Base-by-base conservation (phyloP, 2,888 invertebrate genomes). In the Smittia aterrima region DNA sequence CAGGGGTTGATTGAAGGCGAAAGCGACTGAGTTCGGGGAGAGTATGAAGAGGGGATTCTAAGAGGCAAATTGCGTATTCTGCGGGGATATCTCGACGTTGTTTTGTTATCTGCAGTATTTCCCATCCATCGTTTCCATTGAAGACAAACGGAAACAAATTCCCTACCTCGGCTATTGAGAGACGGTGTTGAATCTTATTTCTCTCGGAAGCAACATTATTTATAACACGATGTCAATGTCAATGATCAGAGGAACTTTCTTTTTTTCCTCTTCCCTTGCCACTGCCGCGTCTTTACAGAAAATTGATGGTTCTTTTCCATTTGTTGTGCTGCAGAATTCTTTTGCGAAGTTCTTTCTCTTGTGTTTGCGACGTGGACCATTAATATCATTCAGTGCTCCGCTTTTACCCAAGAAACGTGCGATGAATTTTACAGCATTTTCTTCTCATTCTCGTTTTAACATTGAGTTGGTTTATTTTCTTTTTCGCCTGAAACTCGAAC, bases 351-450 rank as follows among this genome's bases (percentile, higher is more conserved):
- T 58, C 58, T 58, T 58, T 54, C n/a, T 54, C 27, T 25, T 70
- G 41, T 70, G 70, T 70, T 70, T 25, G 41, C 53, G 70, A 70
- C 70, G 70, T 70, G 70, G 70, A 70, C 54, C 70, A 70, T 70
- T 70, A 70, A 70, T 70, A 70, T 70, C 70, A 70, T 70, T 70
- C 67, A 67, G 20, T 40, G 40, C 67, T 67, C 20, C 41, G 25
- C 70, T 70, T 53, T 54, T 70, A 54, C 70, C 70, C 53, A 54
- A 70, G 41, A 70, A 70, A 53, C 70, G 70, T 70, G 70, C 70
- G 27, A 70, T 70, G 70, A 70, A 70, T 70, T 70, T 70, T 70
- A 70, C 70, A 70, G 16, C 70, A 54, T 25, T 32, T 47, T 47
- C 66, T 67, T 20, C n/a, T n/a, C 18, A 16, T 41, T 68, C 68